Base-by-base conservation (phyloP, 2,888 invertebrate genomes). In the Drosophila gaucha region DNA sequence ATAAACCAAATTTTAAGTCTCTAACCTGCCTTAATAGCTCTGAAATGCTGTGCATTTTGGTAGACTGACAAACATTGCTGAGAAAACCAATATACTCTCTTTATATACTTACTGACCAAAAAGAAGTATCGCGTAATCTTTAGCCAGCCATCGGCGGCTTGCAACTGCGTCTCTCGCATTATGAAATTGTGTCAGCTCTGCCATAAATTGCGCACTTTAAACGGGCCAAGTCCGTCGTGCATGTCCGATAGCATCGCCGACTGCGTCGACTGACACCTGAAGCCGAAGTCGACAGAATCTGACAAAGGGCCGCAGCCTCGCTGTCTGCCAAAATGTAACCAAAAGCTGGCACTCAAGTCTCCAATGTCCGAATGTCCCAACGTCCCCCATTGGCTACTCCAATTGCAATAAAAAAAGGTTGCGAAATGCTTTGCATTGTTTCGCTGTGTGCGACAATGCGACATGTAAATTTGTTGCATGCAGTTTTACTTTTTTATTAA, bases 171-270 rank as follows among this genome's bases (percentile, higher is more conserved):
- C 69, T 67, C 50, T 67, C 44, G 73, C 77, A 75, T 86, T 86
- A 87, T 80, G 77, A 86, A 87, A 86, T 82, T 80, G 86, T 86
- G 84, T 84, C 86, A 86, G 82, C 67, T 74, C 67, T 41, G 80
- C 68, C 78, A 87, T 85, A 85, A 87, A 87, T 84, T 80, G 77
- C 70, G 67, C 75, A 71, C 82, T 83, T 82, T 80, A 70, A 78
- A 67, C 66, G 72, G 66, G 77, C 72, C 39, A 31, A 36, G 50
- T 49, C 47, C 36, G 43, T 24, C 43, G 74, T 18, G 24, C 41
- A 41, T 24, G 41, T 28, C 43, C 6, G 49, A 74, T 74, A 71
- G 58, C 74, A 74, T 74, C 71, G 41, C 30, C 24, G 20, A 24
- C 36, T 10, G 36, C 36, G 30, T 16, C 36, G 47, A 47, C 55